phyloP scores from a whole-genome alignment of 64 coral and sea anemone genomes.

The Trachythela sp. region DNA sequence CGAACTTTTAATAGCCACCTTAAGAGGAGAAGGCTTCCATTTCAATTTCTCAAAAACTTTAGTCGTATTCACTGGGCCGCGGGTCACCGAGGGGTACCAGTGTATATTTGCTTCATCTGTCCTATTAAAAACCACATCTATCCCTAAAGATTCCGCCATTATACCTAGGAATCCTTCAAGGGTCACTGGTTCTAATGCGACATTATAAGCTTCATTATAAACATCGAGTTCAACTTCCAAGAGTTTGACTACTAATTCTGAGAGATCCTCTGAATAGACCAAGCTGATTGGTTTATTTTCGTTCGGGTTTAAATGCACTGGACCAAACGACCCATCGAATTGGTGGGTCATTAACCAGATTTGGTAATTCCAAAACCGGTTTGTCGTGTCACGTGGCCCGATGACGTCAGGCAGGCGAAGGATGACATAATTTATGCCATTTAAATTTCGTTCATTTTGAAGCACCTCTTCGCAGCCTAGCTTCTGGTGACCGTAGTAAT shows the following conservation, averaged over 20 bases:
- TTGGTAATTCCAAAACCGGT: conserved; percentile 88
- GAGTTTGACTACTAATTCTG: conserved; percentile 45
- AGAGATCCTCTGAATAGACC: conserved; percentile 64
- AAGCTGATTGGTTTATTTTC: conserved; percentile 57
- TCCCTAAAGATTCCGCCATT: conserved; percentile 60
- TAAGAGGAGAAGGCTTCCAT: conserved; percentile 61
- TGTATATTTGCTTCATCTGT: background rate
- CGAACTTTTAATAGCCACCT: conserved; percentile 49
- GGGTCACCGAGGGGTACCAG: conserved; percentile 62
- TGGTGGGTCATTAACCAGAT: conserved; percentile 73
- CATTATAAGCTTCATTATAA: conserved; percentile 74
- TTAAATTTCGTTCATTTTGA: conserved; percentile 42
- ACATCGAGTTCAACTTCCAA: conserved; percentile 16
- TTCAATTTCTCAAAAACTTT: conserved; percentile 52
- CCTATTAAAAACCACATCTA: conserved; percentile 62
- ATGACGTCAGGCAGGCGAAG: conserved; percentile 78
- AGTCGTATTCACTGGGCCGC: conserved; percentile 65
- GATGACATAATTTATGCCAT: conserved; percentile 51
- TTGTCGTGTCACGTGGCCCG: conserved; percentile 80
- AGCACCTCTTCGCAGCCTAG: conserved; percentile 60
- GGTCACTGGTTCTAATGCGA: conserved; percentile 71
- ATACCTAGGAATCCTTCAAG: conserved; percentile 59
- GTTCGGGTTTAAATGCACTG: conserved; percentile 43
- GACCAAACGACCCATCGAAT: conserved; percentile 48
- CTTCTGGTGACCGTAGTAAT: conserved; percentile 66